Evolutionary conservation across 2,888 invertebrate genomes (phyloP), one percentile per base, ranked within the genome.

Genomic region (Bursaphelenchus okinawaensis): DNA sequence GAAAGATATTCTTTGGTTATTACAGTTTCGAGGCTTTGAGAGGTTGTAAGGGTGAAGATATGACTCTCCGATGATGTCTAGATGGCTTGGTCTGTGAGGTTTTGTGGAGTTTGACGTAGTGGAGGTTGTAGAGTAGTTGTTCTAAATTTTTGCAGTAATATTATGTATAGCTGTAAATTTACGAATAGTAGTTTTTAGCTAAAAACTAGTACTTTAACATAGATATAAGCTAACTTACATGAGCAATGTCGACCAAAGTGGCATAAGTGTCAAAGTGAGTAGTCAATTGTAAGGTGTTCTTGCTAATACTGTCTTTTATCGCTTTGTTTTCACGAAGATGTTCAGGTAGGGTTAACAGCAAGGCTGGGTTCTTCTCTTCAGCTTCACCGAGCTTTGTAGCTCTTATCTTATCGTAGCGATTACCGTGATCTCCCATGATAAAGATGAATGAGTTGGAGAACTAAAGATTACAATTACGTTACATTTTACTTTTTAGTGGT

Each of bases 361-460:
- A 6, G n/a, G 19, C 12, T 24, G 54, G 54, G 7, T 54, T 54
- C 22, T 23, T 23, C 22, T 24, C 54, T 6, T 54, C 54, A 4
- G 24, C 22, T 6, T 54, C 54, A 12, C 54, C 54, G 16, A 23
- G 54, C 7, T 24, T 20, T 16, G 54, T 54, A 16, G 12, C 54
- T 54, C 54, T 16, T 12, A 54, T 54, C 4, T 20, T 24, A 16
- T 23, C 24, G 54, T 54, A 59, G 8, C 55, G 52, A 8, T 12
- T 20, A 26, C 61, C 61, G 55, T 61, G 61, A 7, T 61, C 61
- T 4, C 20, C 61, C 61, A 59, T 61, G 2, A 61, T 4, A 26
- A 61, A 3, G 22, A 61, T 3, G 7, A 57, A 61, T 2, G 61
- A 4, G 6, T 61, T 61, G 4, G 23, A 23, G 28, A 61, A 7